Conservation (phyloP, 2,888 invertebrate genomes). For the Eubasilissa splendida region DNA sequence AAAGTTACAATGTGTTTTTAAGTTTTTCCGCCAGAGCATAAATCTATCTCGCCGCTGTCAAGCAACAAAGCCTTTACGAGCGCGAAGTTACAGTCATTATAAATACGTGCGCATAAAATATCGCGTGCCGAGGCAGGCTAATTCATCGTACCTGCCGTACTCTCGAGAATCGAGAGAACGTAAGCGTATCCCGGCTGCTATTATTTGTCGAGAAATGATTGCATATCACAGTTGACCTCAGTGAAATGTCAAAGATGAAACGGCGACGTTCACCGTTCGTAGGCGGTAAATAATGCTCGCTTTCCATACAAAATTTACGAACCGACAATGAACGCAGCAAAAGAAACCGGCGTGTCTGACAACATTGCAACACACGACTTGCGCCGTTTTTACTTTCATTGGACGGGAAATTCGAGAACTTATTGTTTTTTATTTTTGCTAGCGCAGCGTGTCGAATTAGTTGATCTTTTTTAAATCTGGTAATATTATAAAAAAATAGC, state of each 20-base stretch:
- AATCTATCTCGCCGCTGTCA: not conserved
- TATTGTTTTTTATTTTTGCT: constrained; percentile 11
- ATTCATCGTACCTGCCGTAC: not conserved
- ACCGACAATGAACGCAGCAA: not conserved
- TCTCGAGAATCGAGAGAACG: constrained; percentile 3
- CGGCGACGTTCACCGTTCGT: constrained; percentile 36
- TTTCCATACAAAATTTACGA: constrained; percentile 10
- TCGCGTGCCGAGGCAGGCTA: not conserved
- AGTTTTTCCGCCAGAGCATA: constrained; percentile 17
- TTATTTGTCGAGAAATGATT: constrained; percentile 45
- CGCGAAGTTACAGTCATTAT: not conserved
- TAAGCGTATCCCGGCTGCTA: constrained; percentile 4
- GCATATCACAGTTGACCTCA: constrained; percentile 49
- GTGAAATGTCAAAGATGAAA: constrained; percentile 50
- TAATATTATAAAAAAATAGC: too few relatives aligned
- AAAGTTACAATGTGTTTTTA: not conserved
- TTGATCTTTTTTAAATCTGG: too few relatives aligned
- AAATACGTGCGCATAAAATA: not conserved
- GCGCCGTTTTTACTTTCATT: constrained; percentile 23
- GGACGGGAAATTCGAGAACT: constrained; percentile 15
- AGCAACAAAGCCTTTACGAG: not conserved
- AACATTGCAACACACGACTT: constrained; percentile 1
- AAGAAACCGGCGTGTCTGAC: constrained; percentile 12
- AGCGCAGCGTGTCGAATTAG: not conserved
- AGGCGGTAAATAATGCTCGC: constrained; percentile 24